Evolutionary conservation across 2,797 vertebrate genomes (phyloP).

Genomic region (Hippocampus kuda): DNA sequence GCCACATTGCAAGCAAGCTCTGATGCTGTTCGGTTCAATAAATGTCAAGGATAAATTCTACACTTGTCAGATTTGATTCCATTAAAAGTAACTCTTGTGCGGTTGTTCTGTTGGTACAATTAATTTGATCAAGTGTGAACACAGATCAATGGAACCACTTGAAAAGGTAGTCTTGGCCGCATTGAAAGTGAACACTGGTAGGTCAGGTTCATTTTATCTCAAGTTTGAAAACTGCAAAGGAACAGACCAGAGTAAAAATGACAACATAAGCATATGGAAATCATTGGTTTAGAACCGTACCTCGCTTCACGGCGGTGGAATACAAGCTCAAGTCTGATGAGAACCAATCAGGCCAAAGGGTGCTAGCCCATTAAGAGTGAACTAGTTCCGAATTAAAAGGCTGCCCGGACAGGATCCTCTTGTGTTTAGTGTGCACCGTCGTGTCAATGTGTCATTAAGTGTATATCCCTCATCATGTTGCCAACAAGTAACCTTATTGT

Average conservation of each 20-base stretch:
- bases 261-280: background rate
- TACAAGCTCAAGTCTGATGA: background rate
- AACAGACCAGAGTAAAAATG: background rate
- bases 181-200: too few relatives aligned
- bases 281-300: background rate
- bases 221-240: background rate
- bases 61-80: too few relatives aligned
- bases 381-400: constrained; percentile 12
- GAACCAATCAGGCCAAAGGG: background rate
- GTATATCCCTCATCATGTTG: constrained; percentile 53
- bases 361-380: background rate
- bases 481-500: constrained; percentile 58
- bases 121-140: too few relatives aligned
- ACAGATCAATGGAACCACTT: too few relatives aligned
- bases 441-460: constrained; percentile 45
- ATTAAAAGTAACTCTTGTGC: too few relatives aligned
- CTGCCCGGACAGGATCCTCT: constrained; percentile 35
- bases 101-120: too few relatives aligned
- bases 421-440: background rate
- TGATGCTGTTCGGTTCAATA: too few relatives aligned
- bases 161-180: too few relatives aligned
- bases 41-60: too few relatives aligned
- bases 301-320: background rate
- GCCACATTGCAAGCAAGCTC: too few relatives aligned
- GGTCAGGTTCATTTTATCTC: too few relatives aligned